Conservation (phyloP, 2,797 vertebrate species). For the Pogonophryne albipinna region DNA sequence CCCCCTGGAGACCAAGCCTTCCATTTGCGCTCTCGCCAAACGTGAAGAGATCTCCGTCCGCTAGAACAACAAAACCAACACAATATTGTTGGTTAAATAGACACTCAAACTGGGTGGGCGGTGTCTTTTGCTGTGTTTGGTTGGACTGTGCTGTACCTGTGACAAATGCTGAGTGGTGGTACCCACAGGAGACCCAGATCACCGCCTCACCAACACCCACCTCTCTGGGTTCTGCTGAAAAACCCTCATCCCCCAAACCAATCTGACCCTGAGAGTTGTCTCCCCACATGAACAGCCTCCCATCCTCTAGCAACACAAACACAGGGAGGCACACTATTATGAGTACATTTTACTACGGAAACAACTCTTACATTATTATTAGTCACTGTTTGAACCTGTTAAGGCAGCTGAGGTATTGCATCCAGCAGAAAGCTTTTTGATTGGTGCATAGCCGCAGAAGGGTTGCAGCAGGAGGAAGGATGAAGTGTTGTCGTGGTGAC, state of each 20-base stretch:
- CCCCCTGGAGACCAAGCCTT: slow-evolving; percentile 86
- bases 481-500: slow-evolving; percentile 85
- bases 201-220: slow-evolving; percentile 86
- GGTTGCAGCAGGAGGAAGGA: slow-evolving; percentile 86
- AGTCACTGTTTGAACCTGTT: slow-evolving; percentile 83
- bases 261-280: slow-evolving; percentile 94
- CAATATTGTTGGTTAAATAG: background rate
- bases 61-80: slow-evolving; percentile 67
- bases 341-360: background rate
- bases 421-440: slow-evolving; percentile 92
- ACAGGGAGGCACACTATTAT: background rate
- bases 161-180: slow-evolving; percentile 92
- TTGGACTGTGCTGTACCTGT: slow-evolving; percentile 67
- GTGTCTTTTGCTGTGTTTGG: slow-evolving; percentile 9
- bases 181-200: slow-evolving; percentile 91
- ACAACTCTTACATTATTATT: background rate
- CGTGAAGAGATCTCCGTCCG: slow-evolving; percentile 88
- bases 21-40: slow-evolving; percentile 89
- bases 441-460: slow-evolving; percentile 84
- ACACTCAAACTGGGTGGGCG: background rate
- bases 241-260: slow-evolving; percentile 83
- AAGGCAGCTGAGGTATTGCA: slow-evolving; percentile 90
- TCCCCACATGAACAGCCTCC: slow-evolving; percentile 93
- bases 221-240: slow-evolving; percentile 83
- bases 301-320: slow-evolving; percentile 82